A percentile compares a stretch with the other conserved stretches of the same genome.
Conservation (phyloP, 2,113 vertebrate species). For the Burhinus bistriatus region DNA sequence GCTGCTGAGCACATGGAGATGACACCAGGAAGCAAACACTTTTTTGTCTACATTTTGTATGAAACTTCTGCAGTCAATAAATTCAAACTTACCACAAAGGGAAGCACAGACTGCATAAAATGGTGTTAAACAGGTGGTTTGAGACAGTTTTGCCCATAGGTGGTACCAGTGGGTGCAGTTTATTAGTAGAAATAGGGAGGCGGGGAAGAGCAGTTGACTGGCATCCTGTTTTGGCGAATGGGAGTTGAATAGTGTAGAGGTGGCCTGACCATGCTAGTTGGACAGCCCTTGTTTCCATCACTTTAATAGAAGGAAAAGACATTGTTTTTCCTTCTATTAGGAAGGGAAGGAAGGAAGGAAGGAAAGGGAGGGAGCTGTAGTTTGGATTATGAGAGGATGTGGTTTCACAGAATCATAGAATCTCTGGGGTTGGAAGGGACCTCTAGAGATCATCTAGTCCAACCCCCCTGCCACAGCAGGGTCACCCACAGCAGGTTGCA, state of each 20-base stretch:
- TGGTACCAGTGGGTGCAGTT: neutral
- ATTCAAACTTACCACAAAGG: neutral
- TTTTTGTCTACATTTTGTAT: neutral
- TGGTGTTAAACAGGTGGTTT: neutral
- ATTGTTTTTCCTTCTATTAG: neutral
- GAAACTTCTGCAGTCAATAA: neutral
- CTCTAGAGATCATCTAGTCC: too few species aligned
- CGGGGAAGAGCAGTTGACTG: neutral
- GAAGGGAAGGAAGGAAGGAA: neutral
- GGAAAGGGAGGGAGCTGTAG: neutral
- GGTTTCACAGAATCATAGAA: neutral
- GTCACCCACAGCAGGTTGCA: too few species aligned
- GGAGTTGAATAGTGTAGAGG: neutral
- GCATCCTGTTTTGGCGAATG: neutral
- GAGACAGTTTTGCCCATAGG: neutral
- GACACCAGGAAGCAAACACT: neutral
- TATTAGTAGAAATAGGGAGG: neutral
- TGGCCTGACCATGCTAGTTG: neutral
- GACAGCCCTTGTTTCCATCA: neutral
- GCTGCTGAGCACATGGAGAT: neutral
- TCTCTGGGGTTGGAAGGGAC: too few species aligned
- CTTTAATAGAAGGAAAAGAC: neutral
- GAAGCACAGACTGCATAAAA: neutral
- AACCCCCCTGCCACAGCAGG: too few species aligned
- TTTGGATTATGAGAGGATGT: neutral